A percentile compares a stretch with the other conserved stretches of the same genome.
These are phyloP conservation scores for Heliconius hortense DNA, from an alignment of 2,888 invertebrate species.

Conservation along the genomic window DNA sequence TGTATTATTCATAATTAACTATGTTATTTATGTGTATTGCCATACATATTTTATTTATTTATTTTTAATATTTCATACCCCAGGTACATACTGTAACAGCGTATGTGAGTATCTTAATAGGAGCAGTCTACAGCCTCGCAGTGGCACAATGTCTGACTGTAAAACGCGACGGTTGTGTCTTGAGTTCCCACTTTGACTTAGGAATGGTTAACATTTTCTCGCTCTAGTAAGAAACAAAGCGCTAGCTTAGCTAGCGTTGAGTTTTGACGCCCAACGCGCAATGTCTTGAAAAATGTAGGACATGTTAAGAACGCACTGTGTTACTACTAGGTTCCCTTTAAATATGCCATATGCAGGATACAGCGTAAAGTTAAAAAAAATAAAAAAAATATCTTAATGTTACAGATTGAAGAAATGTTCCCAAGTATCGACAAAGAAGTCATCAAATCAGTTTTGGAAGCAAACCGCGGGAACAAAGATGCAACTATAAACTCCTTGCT, in stretches of 20 bases:
- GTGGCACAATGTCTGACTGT: too few relatives aligned
- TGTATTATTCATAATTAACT: too few relatives aligned
- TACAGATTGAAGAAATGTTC: constrained; percentile 97
- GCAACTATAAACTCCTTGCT: constrained; percentile 94
- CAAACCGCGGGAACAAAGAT: constrained; percentile 94
- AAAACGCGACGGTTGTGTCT: too few relatives aligned
- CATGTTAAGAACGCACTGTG: neutral
- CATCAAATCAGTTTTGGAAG: constrained; percentile 94
- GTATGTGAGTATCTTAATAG: too few relatives aligned
- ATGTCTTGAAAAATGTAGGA: neutral
- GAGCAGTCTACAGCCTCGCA: too few relatives aligned
- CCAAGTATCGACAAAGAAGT: constrained; percentile 97
- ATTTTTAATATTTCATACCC: too few relatives aligned
- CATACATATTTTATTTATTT: too few relatives aligned
- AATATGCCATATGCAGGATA: neutral
- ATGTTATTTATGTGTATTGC: too few relatives aligned
- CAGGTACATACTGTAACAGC: too few relatives aligned
- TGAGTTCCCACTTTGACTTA: too few relatives aligned
- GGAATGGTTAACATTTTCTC: neutral
- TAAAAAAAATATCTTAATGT: neutral
- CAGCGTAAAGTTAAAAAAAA: neutral
- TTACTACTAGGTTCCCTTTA: too few relatives aligned
- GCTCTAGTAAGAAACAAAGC: neutral
- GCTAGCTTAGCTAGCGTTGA: too few relatives aligned
- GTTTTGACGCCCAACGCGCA: neutral